phyloP scores from a whole-genome alignment of 2,888 invertebrate genomes.

The Erpobdella octoculata region DNA sequence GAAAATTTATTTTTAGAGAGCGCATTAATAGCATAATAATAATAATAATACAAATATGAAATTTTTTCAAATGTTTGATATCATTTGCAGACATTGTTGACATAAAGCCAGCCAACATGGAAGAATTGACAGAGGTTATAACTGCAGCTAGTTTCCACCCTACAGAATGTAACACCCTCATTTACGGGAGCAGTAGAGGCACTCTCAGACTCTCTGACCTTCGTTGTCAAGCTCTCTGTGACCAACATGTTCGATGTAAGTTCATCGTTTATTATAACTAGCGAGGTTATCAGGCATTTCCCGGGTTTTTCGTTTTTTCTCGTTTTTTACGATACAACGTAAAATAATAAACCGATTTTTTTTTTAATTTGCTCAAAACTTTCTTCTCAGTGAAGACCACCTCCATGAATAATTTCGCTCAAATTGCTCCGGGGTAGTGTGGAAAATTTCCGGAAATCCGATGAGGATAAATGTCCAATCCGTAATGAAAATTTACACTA shows the following conservation, averaged over 20 bases:
- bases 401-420: no score
- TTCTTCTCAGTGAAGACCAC: no score
- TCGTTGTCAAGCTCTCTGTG: constrained; percentile 95
- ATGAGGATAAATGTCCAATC: no score
- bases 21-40: no score
- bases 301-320: neutral
- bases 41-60: no score
- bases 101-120: constrained; percentile 99
- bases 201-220: constrained; percentile 96
- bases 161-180: constrained; percentile 94
- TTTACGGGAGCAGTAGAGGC: constrained; percentile 99
- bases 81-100: constrained; percentile 90
- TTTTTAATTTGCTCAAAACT: neutral
- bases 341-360: neutral
- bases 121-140: constrained; percentile 95
- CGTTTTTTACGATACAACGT: neutral
- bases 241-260: constrained; percentile 84
- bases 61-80: no score
- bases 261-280: constrained; percentile 30
- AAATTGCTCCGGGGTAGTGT: no score
- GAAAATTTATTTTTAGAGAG: no score
- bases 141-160: constrained; percentile 99
- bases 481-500: no score
- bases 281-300: neutral
- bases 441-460: no score